Base-by-base conservation (phyloP, 2,888 invertebrate genomes). In the Phragmatobia fuliginosa region DNA sequence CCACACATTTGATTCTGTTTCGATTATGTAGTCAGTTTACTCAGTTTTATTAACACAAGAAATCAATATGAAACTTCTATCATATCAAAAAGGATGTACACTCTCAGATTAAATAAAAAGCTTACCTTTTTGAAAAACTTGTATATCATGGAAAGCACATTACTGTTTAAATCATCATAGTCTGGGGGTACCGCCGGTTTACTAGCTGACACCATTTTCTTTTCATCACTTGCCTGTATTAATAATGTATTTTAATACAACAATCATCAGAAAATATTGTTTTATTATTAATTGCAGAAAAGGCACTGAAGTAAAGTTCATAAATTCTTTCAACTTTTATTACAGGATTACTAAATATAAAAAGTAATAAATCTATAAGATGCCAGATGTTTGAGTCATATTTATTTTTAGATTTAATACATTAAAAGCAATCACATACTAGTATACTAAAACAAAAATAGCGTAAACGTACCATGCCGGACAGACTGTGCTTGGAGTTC, bases 61-160 rank as follows among this genome's bases (percentile, higher is more conserved):
- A 70, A 59, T 60, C 11, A 74, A 59, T 67, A 28, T 28, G 56
- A 68, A 66, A 59, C 16, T 61, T 69, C 45, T n/a, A n/a, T 49
- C n/a, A 63, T 31, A 33, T 56, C 21, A 62, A 28, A 10, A 41
- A 60, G 56, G n/a, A 31, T 36, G 45, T 28, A n/a, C 38, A 63
- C 14, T 38, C 14, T 58, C 16, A 28, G 6, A 28, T 38, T 14
- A 66, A 2, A n/a, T 4, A 66, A 63, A 71, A 66, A 21, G 66
- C 63, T 66, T 87, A 96, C 96, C 92, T 97, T 97, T 88, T 97
- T 97, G 41, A 96, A 94, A 75, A 96, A 95, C 83, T 96, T 95
- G 83, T 96, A 96, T 67, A 97, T 91, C 76, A 96, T 89, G 33
- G 96, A 95, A 67, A 96, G 85, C 69, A 97, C 96, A 88, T 95